These are phyloP conservation scores for Sinelater perroti DNA, from an alignment of 2,888 invertebrate species.

Conservation along the genomic window DNA sequence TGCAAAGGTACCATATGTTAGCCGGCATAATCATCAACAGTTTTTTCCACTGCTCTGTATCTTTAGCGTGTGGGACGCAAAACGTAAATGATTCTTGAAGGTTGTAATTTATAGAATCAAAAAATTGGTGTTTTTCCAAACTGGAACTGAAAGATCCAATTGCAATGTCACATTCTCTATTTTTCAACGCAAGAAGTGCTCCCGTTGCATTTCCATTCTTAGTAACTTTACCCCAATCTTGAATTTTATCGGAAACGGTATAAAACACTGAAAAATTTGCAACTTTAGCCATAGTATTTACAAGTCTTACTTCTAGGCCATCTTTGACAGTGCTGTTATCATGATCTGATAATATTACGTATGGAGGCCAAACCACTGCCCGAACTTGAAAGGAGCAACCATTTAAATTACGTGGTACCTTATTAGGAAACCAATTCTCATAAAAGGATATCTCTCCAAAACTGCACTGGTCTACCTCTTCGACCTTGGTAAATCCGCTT, in stretches of 20 bases:
- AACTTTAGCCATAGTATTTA: constrained; percentile 47
- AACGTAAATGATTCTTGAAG: constrained; percentile 52
- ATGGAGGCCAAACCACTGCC: constrained; percentile 54
- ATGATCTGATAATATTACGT: constrained; percentile 41
- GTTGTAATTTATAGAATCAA: constrained; percentile 53
- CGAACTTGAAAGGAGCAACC: constrained; percentile 51
- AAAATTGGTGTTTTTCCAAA: constrained; percentile 43
- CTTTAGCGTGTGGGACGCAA: constrained; percentile 54
- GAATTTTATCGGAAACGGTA: constrained; percentile 35
- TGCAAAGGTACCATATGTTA: constrained; percentile 36
- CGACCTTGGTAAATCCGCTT: constrained; percentile 37
- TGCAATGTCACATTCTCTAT: constrained; percentile 50
- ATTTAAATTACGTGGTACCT: constrained; percentile 50
- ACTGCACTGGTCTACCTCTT: constrained; percentile 44
- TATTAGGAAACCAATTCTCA: constrained; percentile 46
- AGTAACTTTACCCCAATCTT: constrained; percentile 46
- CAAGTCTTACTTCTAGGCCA: constrained; percentile 50
- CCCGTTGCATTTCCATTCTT: constrained; percentile 48
- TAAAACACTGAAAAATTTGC: constrained; percentile 48
- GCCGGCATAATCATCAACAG: constrained; percentile 39
- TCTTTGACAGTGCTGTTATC: constrained; percentile 13
- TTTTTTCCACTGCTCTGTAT: constrained; percentile 44
- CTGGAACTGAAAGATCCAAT: constrained; percentile 54
- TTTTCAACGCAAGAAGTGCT: constrained; percentile 45
- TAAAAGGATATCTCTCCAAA: constrained; percentile 35